Percentiles rank a stretch among this genome's conserved stretches.
phyloP scores from a whole-genome alignment of 2,113 vertebrate species.

The Tamias sibiricus region DNA sequence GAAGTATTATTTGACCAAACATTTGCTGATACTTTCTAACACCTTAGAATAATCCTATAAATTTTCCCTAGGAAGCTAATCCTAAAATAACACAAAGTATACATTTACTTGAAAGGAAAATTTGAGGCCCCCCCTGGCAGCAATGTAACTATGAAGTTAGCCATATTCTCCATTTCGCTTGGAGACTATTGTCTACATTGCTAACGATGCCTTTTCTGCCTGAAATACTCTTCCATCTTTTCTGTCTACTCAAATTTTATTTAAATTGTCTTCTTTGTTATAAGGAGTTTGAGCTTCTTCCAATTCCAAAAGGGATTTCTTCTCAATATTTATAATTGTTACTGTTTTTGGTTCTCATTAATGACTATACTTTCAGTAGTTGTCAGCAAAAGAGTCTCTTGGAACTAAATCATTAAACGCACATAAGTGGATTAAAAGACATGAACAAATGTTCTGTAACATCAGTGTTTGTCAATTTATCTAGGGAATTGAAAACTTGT shows the following conservation, averaged over 20 bases:
- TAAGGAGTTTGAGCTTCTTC: not conserved
- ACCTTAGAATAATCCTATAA: not conserved
- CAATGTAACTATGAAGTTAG: not conserved
- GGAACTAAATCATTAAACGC: not conserved
- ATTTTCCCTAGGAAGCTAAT: not conserved
- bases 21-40: not conserved
- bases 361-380: not conserved
- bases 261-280: not conserved
- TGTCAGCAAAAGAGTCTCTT: not conserved
- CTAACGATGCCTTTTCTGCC: not conserved
- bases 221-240: not conserved
- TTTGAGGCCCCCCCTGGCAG: rapidly evolving
- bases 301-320: not conserved
- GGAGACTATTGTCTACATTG: not conserved
- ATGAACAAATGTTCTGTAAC: not conserved
- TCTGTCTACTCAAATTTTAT: not conserved
- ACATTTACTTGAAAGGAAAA: not conserved
- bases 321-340: not conserved
- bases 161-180: not conserved
- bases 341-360: not conserved
- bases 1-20: not conserved
- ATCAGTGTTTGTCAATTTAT: not conserved
- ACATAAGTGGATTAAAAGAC: not conserved
- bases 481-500: not conserved
- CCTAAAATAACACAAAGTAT: not conserved